Base-by-base conservation (phyloP, 2,797 vertebrate species). In the Parotocinclus haroldoi region DNA sequence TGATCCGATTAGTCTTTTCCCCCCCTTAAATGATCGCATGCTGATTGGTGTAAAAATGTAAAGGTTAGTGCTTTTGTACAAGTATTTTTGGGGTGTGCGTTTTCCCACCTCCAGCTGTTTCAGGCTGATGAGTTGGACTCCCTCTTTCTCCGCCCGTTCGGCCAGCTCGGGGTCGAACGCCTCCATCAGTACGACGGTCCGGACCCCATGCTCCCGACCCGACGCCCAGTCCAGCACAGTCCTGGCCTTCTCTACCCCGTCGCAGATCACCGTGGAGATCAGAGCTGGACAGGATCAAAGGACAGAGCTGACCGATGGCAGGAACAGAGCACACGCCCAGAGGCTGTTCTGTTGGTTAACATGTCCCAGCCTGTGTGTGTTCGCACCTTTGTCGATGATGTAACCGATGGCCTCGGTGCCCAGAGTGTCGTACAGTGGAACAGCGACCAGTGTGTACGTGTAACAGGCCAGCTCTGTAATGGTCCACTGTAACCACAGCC, bases 361-460 rank as follows among this genome's bases (percentile, higher is more conserved):
- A n/a, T n/a, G n/a, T n/a, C n/a, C 27, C 27, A 27, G 27, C 27
- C 2, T 27, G 27, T 60, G 38, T 12, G 38, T 10, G 5, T 0
- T 46, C 83, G 3, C 85, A 98, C 97, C 95, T 95, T 84, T 94
- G 70, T 96, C 91, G 44, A 99, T 76, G 73, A 95, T 90, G 82
- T 93, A 94, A 0, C 81, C 80, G 63, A 98, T 96, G 40, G 97
- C 93, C 55, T 98, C 95, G 0, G 74, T 51, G 76, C 96, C 96
- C 14, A 99, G 91, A 0, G 96, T 99, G 78, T 99, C 97, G 0
- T 99, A 99, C 53, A 99, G 87, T 0, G 97, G 97, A 16, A 99
- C 92, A 0, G 85, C 73, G 80, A 96, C 95, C 87, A 99, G 81
- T 10, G 95, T 97, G 79, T 92, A 99, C 0, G 96, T 82, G 74